Base-by-base conservation (phyloP, 2,113 vertebrate genomes). In the Copsychus sechellarum region DNA sequence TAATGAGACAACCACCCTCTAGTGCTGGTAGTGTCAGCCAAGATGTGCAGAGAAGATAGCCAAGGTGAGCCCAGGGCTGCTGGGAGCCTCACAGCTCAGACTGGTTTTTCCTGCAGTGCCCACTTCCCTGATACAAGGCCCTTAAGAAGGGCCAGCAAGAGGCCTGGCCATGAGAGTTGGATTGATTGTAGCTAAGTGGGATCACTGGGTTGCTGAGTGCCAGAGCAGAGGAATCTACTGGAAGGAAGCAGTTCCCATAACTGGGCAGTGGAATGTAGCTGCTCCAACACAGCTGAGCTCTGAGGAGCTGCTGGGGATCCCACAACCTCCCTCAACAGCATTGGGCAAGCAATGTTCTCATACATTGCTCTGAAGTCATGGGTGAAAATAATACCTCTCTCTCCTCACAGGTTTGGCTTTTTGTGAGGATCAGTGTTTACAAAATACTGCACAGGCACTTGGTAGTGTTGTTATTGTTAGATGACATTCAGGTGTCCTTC, bases 401-500 rank as follows among this genome's bases (percentile, higher is more conserved):
- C 67, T 62, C 77, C 80, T 88, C 86, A 47, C 81, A 36, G 43
- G 25, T 82, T 61, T 34, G 43, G n/a, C 42, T 70, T 71, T 78
- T 81, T 86, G 86, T 87, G 71, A 86, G 90, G 70, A 72, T 38
- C 57, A 53, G 11, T 80, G 81, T 29, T 84, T 93, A 83, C 69
- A 67, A 83, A 95, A 81, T 45, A 34, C 73, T 84, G 29, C n/a
- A 19, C 38, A 48, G 57, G 79, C 64, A 70, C 21, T 53, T 72
- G 48, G 58, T 66, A 47, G 48, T 66, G 74, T 50, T 94, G 67
- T 87, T 92, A 60, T 54, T 95, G 77, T 94, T 96, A 84, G 81
- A 79, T 81, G 78, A 88, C 64, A 58, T 94, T 94, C 45, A 70
- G 1, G 4, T 84, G 65, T 92, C 77, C 89, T 95, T 88, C 69